Conservation (phyloP, 2,888 invertebrate species). For the Caenorhabditis sp. region DNA sequence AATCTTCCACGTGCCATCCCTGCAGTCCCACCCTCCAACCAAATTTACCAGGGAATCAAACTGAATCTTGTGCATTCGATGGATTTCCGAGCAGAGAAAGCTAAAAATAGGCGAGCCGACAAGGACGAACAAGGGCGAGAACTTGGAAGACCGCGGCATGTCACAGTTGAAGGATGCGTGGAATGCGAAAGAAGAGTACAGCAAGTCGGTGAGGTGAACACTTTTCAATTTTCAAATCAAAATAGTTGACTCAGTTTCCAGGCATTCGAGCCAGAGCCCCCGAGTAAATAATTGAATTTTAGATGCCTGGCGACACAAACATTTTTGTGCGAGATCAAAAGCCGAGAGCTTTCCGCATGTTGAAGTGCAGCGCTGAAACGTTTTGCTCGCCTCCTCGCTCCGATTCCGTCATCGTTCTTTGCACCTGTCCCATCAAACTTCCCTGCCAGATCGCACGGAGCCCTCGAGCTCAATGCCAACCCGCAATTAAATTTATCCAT, state of each 20-base stretch:
- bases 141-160: slow-evolving; percentile 3
- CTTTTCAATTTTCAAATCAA: too few relatives aligned
- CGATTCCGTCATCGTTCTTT: not conserved
- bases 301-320: not conserved
- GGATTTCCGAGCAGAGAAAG: slow-evolving; percentile 34
- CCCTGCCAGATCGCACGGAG: not conserved
- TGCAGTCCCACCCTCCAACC: too few relatives aligned
- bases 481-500: too few relatives aligned
- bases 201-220: not conserved
- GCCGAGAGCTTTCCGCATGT: not conserved
- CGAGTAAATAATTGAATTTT: not conserved
- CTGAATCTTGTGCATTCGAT: slow-evolving; percentile 12
- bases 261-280: too few relatives aligned
- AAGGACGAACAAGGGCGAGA: slow-evolving; percentile 8
- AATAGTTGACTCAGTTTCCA: too few relatives aligned
- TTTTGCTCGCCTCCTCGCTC: not conserved
- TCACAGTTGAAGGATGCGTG: slow-evolving; percentile 14
- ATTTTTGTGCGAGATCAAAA: not conserved
- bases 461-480: too few relatives aligned
- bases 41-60: too few relatives aligned
- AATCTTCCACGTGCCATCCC: too few relatives aligned
- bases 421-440: not conserved
- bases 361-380: too few relatives aligned
- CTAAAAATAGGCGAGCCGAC: slow-evolving; percentile 21
- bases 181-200: not conserved